These are phyloP conservation scores for Saccopteryx leptura DNA, from an alignment of 2,113 vertebrate species.

Conservation along the genomic window DNA sequence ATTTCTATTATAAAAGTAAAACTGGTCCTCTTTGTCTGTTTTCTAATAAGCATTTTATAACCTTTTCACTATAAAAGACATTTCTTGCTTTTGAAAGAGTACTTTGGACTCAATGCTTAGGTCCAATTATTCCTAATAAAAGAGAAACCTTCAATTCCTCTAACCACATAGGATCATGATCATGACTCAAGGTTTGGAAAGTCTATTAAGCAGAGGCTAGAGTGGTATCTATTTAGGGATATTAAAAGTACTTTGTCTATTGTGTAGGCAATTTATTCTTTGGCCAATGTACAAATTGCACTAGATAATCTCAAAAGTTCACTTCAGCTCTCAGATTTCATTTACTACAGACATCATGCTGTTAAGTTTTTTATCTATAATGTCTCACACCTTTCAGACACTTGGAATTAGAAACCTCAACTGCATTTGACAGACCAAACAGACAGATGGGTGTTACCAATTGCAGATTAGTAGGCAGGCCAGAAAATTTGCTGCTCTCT, in stretches of 20 bases:
- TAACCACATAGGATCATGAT: neutral
- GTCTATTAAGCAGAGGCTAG: neutral
- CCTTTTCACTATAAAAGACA: neutral
- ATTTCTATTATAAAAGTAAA: neutral
- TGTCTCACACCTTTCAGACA: constrained; percentile 17
- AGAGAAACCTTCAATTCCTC: neutral
- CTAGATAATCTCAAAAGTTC: constrained; percentile 2
- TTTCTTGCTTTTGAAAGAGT: neutral
- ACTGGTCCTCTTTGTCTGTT: neutral
- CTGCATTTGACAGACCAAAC: constrained; percentile 27
- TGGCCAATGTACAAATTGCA: neutral
- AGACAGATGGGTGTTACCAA: neutral
- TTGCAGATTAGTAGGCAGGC: neutral
- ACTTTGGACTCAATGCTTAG: neutral
- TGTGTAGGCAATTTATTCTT: neutral
- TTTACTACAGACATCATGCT: neutral
- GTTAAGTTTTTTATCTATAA: constrained; percentile 29
- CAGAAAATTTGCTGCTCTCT: neutral
- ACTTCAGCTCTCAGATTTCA: constrained; percentile 16
- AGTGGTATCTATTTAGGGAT: neutral
- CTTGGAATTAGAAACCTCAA: constrained; percentile 40
- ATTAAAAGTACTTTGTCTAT: neutral
- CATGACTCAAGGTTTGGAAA: neutral
- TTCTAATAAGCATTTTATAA: neutral
- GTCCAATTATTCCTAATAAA: neutral